Conservation (phyloP, 2,888 invertebrate species). For the Heliconius ethilla region DNA sequence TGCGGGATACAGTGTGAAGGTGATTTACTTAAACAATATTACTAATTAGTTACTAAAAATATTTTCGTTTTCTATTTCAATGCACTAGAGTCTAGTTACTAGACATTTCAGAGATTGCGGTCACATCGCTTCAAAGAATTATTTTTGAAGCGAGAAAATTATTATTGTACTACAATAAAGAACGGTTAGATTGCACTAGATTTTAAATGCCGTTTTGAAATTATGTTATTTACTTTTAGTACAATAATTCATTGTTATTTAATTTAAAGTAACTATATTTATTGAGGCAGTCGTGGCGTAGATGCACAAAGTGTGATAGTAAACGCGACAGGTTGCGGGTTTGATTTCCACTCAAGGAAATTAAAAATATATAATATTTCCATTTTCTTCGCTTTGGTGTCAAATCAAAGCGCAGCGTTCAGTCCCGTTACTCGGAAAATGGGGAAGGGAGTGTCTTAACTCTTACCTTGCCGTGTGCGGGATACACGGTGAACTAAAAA, state of each 20-base stretch:
- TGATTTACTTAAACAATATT: neutral
- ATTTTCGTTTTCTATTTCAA: neutral
- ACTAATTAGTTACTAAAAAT: neutral
- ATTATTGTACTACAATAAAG: neutral
- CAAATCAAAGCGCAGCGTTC: neutral
- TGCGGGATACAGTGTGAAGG: no score
- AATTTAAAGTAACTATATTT: neutral
- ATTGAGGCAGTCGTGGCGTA: neutral
- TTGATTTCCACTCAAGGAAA: neutral
- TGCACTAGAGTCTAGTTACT: neutral
- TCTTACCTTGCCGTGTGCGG: neutral
- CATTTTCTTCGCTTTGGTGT: neutral
- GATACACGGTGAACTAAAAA: neutral
- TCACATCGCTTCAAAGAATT: neutral
- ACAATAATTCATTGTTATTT: neutral
- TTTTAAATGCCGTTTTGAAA: neutral
- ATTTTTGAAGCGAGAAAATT: constrained; percentile 16
- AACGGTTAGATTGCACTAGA: neutral
- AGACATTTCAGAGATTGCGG: constrained; percentile 1
- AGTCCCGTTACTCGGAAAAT: neutral
- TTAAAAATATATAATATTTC: neutral
- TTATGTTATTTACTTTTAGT: neutral
- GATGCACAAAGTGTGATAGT: no score
- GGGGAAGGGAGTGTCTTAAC: neutral
- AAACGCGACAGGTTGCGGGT: neutral